A percentile compares a stretch with the other conserved stretches of the same genome.
Conservation (phyloP, 2,113 vertebrate genomes). For the Motacilla tschutschensis region DNA sequence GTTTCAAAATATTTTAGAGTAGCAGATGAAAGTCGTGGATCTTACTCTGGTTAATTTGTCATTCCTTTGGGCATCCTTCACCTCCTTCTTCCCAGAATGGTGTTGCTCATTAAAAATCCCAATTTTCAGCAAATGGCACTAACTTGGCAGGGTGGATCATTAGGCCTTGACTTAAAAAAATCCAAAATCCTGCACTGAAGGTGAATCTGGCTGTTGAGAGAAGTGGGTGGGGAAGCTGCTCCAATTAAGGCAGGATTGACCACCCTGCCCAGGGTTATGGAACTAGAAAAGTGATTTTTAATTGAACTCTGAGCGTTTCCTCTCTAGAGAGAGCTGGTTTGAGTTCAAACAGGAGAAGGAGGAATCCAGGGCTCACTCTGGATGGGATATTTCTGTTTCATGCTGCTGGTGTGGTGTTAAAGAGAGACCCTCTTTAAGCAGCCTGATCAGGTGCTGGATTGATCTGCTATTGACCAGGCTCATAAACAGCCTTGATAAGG, state of each 20-base stretch:
- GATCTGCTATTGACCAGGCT: neutral
- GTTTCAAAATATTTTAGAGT: neutral
- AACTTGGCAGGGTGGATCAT: neutral
- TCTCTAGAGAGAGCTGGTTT: neutral
- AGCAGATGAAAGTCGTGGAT: neutral
- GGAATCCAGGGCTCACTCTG: neutral
- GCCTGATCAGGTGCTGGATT: neutral
- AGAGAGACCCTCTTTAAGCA: neutral
- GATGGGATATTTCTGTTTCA: neutral
- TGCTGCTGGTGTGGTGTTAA: neutral
- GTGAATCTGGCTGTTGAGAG: neutral
- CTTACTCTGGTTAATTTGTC: neutral
- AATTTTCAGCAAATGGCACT: neutral
- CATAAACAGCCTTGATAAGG: neutral
- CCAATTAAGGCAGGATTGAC: neutral
- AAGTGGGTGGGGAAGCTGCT: neutral
- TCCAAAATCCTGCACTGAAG: neutral
- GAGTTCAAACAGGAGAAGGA: neutral
- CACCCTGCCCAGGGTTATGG: neutral
- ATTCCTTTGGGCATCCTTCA: neutral
- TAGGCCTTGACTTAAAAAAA: neutral
- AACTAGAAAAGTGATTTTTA: neutral
- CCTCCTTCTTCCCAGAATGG: neutral
- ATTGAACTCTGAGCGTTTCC: neutral
- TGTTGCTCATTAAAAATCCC: neutral